Evolutionary conservation across 2,113 vertebrate genomes (phyloP), one percentile per base, ranked within the genome.

Genomic region (Coregonus clupeaformis): DNA sequence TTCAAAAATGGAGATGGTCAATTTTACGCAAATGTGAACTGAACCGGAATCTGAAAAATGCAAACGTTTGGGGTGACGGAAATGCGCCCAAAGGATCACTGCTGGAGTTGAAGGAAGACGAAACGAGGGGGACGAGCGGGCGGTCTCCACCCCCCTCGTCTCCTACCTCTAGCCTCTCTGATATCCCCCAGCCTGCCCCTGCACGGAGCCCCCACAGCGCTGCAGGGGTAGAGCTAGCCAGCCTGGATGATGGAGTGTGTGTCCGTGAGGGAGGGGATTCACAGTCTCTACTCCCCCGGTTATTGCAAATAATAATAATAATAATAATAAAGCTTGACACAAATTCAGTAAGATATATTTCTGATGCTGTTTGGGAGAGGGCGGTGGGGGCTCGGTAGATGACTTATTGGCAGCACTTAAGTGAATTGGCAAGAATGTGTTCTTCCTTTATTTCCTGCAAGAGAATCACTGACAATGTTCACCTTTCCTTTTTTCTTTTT

Each of bases 271-370:
- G 91, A 91, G 90, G 92, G 92, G 92, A 77, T 92, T 92, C 86
- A 93, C 93, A 92, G 93, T 94, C 92, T 94, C 93, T 89, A 88
- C 92, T 93, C 92, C 88, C 55, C 89, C 88, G 36, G 64, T 69
- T 69, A 72, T 73, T 72, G 77, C 57, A 79, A 78, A 81, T 78
- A 69, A n/a, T n/a, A n/a, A n/a, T n/a, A n/a, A n/a, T n/a, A 73
- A 59, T 68, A 81, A 79, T 65, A 60, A 82, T 65, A 60, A 82
- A 82, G 75, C 77, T 86, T 80, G 76, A 78, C 57, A 60, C 81
- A 77, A 71, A 81, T 82, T 90, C 91, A 90, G 94, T 94, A 91
- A 91, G 52, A 52, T 71, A 73, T 74, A 77, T 74, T 82, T 82
- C 64, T 75, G 49, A 52, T 52, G 72, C 74, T 36, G 59, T 18